Conservation (phyloP, 1,140 invertebrate genomes). For the Nomia melanderi region DNA sequence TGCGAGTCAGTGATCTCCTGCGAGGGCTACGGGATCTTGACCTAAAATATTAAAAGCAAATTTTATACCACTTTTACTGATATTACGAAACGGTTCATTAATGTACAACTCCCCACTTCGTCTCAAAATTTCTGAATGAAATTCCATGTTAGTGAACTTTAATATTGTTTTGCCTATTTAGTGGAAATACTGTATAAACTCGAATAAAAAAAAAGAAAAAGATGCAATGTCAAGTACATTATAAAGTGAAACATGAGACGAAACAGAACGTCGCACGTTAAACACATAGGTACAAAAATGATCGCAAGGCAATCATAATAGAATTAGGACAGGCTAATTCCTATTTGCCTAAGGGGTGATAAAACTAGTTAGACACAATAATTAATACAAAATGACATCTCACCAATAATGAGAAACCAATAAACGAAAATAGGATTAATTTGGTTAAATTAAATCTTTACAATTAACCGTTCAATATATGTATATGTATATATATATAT, state of each 20-base stretch:
- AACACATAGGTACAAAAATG: constrained; percentile 75
- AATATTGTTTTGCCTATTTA: background rate
- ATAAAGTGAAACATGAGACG: constrained; percentile 47
- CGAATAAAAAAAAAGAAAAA: background rate
- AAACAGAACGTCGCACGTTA: constrained; percentile 52
- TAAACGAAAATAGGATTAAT: constrained; percentile 71
- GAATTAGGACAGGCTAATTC: constrained; percentile 75
- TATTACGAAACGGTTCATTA: constrained; percentile 35
- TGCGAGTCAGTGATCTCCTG: constrained; percentile 77
- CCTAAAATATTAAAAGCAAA: constrained; percentile 74
- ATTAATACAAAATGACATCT: constrained; percentile 74
- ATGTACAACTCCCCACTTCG: constrained; percentile 34
- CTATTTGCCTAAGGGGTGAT: constrained; percentile 74
- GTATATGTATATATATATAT: constrained; percentile 32
- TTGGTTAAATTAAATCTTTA: constrained; percentile 64
- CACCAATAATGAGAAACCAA: constrained; percentile 73
- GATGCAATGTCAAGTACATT: background rate
- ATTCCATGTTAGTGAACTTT: background rate
- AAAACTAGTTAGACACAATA: constrained; percentile 75
- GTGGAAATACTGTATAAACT: too few species aligned
- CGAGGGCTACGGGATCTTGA: constrained; percentile 78
- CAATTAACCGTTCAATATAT: constrained; percentile 61
- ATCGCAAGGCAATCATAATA: constrained; percentile 73
- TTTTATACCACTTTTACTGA: constrained; percentile 45
- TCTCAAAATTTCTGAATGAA: constrained; percentile 13